Evolutionary conservation across 2,888 invertebrate genomes (phyloP), one percentile per base, ranked within the genome.

Genomic region (Chorisops tibialis): DNA sequence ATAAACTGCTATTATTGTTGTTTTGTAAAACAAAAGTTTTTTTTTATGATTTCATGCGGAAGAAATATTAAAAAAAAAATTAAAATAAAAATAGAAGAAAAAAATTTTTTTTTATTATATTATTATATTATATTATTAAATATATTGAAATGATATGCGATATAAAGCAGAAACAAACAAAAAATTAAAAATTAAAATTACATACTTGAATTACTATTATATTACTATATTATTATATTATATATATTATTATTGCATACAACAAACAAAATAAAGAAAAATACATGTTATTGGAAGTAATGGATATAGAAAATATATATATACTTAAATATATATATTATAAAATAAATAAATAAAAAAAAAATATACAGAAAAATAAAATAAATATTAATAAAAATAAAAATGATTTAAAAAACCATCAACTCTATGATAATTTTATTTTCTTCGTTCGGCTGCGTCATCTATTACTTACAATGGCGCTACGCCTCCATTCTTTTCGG

Each of bases 201-300:
- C 30, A 30, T 45, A 59, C 38, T 48, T 51, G 61, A 61, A 61
- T 45, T 41, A 51, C 51, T 61, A 61, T 52, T 61, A 61, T 61
- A 51, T 51, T 61, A 60, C 47, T 51, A 51, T 61, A 61, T 61
- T 61, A 61, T 60, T 59, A 59, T 59, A 30, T 30, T 30, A 30
- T 35, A 50, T n/a, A n/a, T 51, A 51, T 43, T 56, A 60, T 51
- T 61, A 61, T 61, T 61, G 50, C 61, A 61, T 61, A 61, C 35
- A 47, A 47, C 18, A 61, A 21, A 61, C 21, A 59, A 64, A 50
- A 58, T 18, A 61, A 61, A 41, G 24, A 63, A 56, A 63, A 59
- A 52, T 61, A 63, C 61, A 61, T 62, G 58, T 58, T 61, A 63
- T 63, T 65, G 63, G 63, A 65, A 63, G 61, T 65, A 65, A 61